A percentile compares a stretch with the other conserved stretches of the same genome.
Evolutionary conservation across 2,113 vertebrate genomes (phyloP).

Genomic region (Danionella cerebrum): DNA sequence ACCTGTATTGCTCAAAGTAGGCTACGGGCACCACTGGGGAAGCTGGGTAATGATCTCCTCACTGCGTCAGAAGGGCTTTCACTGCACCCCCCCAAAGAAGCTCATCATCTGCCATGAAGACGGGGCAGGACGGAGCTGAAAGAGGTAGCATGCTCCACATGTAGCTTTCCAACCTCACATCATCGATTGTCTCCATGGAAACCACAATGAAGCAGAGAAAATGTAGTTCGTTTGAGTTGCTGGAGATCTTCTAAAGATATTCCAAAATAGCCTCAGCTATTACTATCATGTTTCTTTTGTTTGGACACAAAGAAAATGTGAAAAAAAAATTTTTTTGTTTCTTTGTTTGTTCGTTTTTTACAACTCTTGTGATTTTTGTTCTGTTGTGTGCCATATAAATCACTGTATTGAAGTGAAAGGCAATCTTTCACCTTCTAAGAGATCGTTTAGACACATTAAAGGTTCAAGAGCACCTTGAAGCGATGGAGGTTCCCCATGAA

Average conservation of each 20-base stretch:
- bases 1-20: slow-evolving; percentile 45
- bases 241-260: too few relatives aligned
- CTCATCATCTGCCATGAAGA: slow-evolving; percentile 33
- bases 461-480: neutral
- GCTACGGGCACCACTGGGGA: slow-evolving; percentile 31
- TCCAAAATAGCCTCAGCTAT: too few relatives aligned
- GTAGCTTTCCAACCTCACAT: neutral
- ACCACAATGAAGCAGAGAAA: slow-evolving; percentile 17
- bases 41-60: slow-evolving; percentile 27
- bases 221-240: too few relatives aligned
- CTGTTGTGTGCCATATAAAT: too few relatives aligned
- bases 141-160: neutral
- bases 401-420: neutral
- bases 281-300: too few relatives aligned
- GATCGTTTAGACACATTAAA: neutral
- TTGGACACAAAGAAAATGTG: too few relatives aligned
- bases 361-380: too few relatives aligned
- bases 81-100: slow-evolving; percentile 13
- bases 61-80: slow-evolving; percentile 37
- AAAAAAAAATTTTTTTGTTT: too few relatives aligned
- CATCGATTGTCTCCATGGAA: slow-evolving; percentile 28
- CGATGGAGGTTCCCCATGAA: slow-evolving; percentile 14
- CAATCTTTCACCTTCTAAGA: neutral
- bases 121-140: slow-evolving; percentile 2
- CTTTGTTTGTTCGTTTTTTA: too few relatives aligned